Evolutionary conservation across 2,888 invertebrate species (phyloP), one percentile per base, ranked within the genome.

Genomic region (Neocrepidodera transversa): DNA sequence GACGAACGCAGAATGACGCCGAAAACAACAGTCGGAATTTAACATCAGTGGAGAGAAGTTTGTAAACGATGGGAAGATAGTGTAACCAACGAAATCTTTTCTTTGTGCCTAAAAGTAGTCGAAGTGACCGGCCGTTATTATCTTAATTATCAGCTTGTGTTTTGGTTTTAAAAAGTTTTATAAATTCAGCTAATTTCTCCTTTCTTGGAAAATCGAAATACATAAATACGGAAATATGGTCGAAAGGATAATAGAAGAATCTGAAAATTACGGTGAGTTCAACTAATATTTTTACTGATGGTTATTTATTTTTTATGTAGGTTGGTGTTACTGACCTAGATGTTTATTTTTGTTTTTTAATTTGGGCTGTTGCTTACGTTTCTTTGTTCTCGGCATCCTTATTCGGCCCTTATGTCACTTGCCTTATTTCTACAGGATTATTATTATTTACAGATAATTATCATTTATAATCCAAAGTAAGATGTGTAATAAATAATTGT

Each of bases 231-330:
- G 11, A 67, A 70, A 68, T 59, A 87, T 87, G 87, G 87, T 87
- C 70, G 87, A 87, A 79, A 84, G 85, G 76, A 87, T 87, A 74
- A 76, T 85, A 68, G 87, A 87, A 77, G 85, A 87, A 80, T 80
- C 81, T 64, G 84, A 84, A 75, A 83, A 82, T 73, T 82, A 81
- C 69, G 81, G 79, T 79, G 72, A 67, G 76, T 78, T 58, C 11
- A 10, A 10, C 57, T 35, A 42, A 57, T 43, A 50, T 55, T 51
- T 45, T 42, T 43, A 23, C 23, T 36, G 8, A 50, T 20, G 11
- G 3, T 10, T 17, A 11, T 10, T 11, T 52, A n/a, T n/a, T n/a
- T n/a, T n/a, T n/a, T n/a, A n/a, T n/a, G n/a, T n/a, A n/a, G 43
- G 11, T 17, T 13, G 14, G 26, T 16, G 26, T 23, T 16, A 40